Evolutionary conservation across 2,888 invertebrate species (phyloP).

Genomic region (Drosophila flavopinicola): DNA sequence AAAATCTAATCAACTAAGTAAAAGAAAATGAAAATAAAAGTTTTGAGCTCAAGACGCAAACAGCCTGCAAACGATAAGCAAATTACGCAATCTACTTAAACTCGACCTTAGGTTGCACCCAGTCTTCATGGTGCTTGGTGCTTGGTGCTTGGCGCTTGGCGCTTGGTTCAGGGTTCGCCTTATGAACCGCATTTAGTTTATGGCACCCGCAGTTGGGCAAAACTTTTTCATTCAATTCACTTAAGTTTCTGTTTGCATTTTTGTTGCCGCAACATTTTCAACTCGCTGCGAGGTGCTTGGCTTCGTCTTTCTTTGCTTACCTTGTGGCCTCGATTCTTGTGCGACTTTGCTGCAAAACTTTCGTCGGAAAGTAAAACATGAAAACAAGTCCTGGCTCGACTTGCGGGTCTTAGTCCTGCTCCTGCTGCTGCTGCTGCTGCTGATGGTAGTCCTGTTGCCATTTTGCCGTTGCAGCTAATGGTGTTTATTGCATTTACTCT

Average conservation of each 20-base stretch:
- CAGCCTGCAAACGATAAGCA: constrained; percentile 51
- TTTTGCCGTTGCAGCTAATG: constrained; percentile 66
- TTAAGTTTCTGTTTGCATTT: constrained; percentile 72
- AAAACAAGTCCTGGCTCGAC: constrained; percentile 33
- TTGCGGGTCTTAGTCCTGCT: not conserved
- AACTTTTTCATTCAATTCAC: constrained; percentile 77
- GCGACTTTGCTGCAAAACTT: constrained; percentile 55
- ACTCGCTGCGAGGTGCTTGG: constrained; percentile 26
- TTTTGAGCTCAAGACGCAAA: constrained; percentile 30
- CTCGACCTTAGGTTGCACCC: constrained; percentile 23
- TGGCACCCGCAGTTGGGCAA: constrained; percentile 61
- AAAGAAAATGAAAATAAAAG: constrained; percentile 14
- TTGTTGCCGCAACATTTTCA: constrained; percentile 65
- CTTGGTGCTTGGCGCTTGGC: not conserved
- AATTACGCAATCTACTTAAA: constrained; percentile 56
- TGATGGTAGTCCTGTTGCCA: constrained; percentile 7
- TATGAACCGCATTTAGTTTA: constrained; percentile 59
- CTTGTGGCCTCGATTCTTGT: constrained; percentile 51
- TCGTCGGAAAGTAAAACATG: constrained; percentile 51
- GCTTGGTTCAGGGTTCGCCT: constrained; percentile 10
- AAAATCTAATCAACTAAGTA: constrained; percentile 36
- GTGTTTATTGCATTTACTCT: constrained; percentile 78
- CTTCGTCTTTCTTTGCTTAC: constrained; percentile 29
- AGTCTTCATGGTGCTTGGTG: not conserved
- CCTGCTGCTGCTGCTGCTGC: too few relatives aligned